Percentiles rank a stretch among this genome's conserved stretches.
These are phyloP conservation scores for Thalpophila matura DNA, from an alignment of 2,888 invertebrate genomes.

Conservation along the genomic window DNA sequence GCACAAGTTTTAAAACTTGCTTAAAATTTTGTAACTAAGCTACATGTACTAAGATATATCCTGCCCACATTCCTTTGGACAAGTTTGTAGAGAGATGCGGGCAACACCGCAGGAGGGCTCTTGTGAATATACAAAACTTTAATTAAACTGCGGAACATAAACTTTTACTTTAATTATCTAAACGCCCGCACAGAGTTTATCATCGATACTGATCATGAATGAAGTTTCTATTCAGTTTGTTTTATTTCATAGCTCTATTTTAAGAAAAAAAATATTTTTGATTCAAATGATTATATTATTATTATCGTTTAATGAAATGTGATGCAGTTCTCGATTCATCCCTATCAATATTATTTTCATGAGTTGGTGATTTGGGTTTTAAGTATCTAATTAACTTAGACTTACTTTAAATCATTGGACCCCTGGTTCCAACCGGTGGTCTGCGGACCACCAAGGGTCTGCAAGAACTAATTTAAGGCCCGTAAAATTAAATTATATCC, in stretches of 20 bases:
- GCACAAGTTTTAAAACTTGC: conserved; percentile 44
- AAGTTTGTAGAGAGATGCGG: conserved; percentile 38
- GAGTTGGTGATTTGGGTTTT: no score
- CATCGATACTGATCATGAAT: conserved; percentile 14
- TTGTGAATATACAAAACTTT: conserved; percentile 64
- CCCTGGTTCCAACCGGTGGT: no score
- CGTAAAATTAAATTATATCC: no score
- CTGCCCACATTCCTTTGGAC: conserved; percentile 35
- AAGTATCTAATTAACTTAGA: no score
- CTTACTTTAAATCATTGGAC: no score
- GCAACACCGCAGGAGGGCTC: conserved; percentile 37
- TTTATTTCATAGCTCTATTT: not conserved
- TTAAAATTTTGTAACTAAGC: conserved; percentile 37
- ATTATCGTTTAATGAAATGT: no score
- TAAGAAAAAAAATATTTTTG: not conserved
- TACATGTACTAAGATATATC: conserved; percentile 27
- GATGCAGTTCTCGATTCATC: no score
- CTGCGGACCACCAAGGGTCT: no score
- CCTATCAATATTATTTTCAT: no score
- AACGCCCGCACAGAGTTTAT: conserved; percentile 22
- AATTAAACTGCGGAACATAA: conserved; percentile 61
- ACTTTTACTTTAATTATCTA: conserved; percentile 41
- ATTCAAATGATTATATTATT: no score
- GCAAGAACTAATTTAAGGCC: no score
- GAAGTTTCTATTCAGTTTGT: not conserved